Evolutionary conservation across 2,888 invertebrate species (phyloP).

Genomic region (Stramonita haemastoma): DNA sequence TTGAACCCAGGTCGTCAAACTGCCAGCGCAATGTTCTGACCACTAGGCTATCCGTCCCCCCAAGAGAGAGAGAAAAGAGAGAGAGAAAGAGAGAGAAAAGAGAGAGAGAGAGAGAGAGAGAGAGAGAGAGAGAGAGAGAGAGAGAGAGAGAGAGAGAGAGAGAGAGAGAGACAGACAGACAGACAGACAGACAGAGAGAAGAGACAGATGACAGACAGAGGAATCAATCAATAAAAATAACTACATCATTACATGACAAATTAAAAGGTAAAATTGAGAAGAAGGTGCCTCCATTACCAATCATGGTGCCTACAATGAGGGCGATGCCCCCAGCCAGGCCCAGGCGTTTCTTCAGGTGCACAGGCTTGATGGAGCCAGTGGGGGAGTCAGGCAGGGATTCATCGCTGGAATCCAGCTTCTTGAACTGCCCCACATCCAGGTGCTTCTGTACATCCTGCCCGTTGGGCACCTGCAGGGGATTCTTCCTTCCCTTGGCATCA

Average conservation of each 20-base stretch:
- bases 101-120: no score
- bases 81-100: no score
- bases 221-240: background rate
- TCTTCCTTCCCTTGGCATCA: background rate
- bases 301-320: constrained; percentile 92
- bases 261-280: background rate
- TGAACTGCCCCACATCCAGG: background rate
- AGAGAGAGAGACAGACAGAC: background rate
- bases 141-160: no score
- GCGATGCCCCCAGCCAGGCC: constrained; percentile 89
- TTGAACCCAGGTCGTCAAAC: no score
- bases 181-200: background rate
- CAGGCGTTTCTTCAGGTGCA: constrained; percentile 81
- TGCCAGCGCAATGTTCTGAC: no score
- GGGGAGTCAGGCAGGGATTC: background rate
- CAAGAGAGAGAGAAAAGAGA: no score
- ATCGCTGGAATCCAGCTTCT: background rate
- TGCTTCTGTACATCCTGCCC: background rate
- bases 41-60: no score
- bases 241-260: no score
- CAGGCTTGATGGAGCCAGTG: constrained; percentile 41
- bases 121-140: no score
- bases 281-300: constrained; percentile 81
- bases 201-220: background rate
- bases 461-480: constrained; percentile 21